These are phyloP conservation scores for Meloidogyne hapla DNA, from an alignment of 1,140 invertebrate genomes.

Conservation along the genomic window DNA sequence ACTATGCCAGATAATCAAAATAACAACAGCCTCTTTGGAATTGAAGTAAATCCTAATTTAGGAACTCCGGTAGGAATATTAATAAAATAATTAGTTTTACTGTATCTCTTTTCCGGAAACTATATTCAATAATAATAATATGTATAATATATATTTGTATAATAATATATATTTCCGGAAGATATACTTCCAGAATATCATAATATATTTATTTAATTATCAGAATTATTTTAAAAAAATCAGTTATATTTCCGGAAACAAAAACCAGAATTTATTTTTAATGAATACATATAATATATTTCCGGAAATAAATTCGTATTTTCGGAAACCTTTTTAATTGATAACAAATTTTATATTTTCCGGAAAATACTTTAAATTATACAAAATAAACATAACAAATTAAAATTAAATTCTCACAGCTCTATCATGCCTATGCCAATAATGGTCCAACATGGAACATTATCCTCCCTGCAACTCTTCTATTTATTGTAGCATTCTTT, in stretches of 20 bases:
- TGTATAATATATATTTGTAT: too few species aligned
- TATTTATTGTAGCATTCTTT: background rate
- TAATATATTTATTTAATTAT: background rate
- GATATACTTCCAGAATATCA: background rate
- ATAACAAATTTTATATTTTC: too few species aligned
- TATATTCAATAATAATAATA: too few species aligned
- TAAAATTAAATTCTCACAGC: background rate
- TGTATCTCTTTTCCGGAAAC: too few species aligned
- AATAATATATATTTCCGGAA: background rate
- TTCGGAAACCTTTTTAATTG: background rate
- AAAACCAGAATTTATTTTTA: constrained; percentile 4
- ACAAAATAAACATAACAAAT: too few species aligned
- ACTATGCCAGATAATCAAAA: background rate
- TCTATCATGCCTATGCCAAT: constrained; percentile 10
- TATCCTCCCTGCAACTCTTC: background rate
- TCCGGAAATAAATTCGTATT: background rate
- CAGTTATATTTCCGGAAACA: background rate
- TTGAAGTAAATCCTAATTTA: background rate
- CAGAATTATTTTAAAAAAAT: background rate
- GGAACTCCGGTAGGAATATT: background rate
- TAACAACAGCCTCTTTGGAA: background rate
- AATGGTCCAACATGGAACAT: background rate
- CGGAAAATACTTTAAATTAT: too few species aligned
- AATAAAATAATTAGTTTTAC: too few species aligned
- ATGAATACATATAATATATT: background rate